Percentiles rank a stretch among this genome's conserved stretches.
These are phyloP conservation scores for Alces alces DNA, from an alignment of 2,113 vertebrate genomes.

Conservation along the genomic window DNA sequence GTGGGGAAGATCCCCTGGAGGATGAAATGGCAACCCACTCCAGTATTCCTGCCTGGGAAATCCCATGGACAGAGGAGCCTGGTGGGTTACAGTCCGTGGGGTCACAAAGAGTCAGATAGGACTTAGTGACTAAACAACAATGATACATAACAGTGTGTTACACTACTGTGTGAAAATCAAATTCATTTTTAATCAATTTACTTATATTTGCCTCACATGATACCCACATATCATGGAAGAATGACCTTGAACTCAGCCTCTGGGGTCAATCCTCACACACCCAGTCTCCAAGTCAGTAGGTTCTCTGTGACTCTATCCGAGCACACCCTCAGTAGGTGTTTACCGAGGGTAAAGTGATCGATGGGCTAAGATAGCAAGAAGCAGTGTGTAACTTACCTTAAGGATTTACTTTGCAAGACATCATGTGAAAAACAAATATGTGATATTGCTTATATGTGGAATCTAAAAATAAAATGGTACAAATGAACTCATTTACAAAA, in stretches of 20 bases:
- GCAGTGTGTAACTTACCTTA: not conserved
- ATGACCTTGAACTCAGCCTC: not conserved
- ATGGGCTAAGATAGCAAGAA: not conserved
- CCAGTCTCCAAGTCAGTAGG: not conserved
- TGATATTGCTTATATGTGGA: not conserved
- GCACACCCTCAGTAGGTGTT: not conserved
- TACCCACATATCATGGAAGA: not conserved
- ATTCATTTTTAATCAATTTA: not conserved
- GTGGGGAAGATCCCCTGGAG: not conserved
- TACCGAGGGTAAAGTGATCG: not conserved
- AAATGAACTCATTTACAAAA: not conserved
- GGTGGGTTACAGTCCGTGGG: not conserved
- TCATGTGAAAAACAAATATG: not conserved
- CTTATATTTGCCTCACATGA: not conserved
- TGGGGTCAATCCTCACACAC: fast-evolving
- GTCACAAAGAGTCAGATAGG: not conserved
- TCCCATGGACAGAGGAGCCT: not conserved
- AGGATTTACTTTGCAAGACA: not conserved
- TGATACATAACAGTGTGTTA: not conserved
- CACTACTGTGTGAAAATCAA: not conserved
- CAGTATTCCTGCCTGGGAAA: not conserved
- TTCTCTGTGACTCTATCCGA: not conserved
- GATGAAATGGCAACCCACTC: not conserved
- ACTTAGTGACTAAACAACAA: not conserved
- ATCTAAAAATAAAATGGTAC: not conserved